phyloP scores from a whole-genome alignment of 2,113 vertebrate species.

The Eurypyga helias region DNA sequence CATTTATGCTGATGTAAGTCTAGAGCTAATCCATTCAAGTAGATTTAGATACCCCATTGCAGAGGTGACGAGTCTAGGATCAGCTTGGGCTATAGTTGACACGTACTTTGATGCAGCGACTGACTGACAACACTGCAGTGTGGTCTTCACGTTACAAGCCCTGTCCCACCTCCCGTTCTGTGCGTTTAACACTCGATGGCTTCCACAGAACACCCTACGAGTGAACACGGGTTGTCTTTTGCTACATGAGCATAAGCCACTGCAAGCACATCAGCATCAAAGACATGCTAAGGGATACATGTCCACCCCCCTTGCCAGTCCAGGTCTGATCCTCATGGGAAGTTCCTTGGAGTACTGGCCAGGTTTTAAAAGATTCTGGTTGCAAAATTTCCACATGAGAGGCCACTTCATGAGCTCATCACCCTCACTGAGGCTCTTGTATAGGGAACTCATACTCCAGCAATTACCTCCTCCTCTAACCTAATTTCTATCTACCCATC shows the following conservation, averaged over 20 bases:
- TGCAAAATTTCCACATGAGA: neutral
- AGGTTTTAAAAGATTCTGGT: neutral
- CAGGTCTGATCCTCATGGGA: neutral
- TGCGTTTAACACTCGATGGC: rapidly evolving
- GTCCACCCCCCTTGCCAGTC: neutral
- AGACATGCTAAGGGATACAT: neutral
- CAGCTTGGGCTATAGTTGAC: neutral
- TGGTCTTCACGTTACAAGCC: neutral
- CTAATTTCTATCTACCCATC: neutral
- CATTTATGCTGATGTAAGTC: neutral
- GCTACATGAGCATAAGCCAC: neutral
- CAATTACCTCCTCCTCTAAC: neutral
- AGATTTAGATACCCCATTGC: neutral
- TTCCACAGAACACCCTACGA: neutral
- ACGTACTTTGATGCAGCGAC: neutral
- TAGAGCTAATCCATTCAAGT: neutral
- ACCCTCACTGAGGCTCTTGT: neutral
- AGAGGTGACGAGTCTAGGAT: rapidly evolving
- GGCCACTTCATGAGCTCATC: neutral
- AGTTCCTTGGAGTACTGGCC: neutral
- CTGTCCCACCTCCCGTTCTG: neutral
- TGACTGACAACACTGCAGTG: rapidly evolving
- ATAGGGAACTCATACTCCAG: neutral
- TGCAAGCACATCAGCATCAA: neutral
- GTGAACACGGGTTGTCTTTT: rapidly evolving